These are phyloP conservation scores for Periparus ater DNA, from an alignment of 2,797 vertebrate species.

Conservation along the genomic window DNA sequence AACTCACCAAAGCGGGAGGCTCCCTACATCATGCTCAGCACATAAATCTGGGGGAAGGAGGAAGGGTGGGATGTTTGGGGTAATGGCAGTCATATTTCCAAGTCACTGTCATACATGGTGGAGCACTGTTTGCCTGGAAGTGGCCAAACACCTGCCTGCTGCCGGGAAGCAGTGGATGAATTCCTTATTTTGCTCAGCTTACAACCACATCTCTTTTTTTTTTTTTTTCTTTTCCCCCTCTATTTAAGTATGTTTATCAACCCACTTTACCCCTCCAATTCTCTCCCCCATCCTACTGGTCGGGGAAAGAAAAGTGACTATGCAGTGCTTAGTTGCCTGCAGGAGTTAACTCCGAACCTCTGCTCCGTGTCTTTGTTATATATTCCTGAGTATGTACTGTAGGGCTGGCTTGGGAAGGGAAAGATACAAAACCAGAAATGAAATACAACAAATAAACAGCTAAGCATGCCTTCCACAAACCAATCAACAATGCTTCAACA, in stretches of 20 bases:
- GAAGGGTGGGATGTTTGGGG: background rate
- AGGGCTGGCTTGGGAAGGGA: background rate
- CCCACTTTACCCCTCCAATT: background rate
- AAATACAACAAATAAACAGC: background rate
- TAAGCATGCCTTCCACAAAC: background rate
- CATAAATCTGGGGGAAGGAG: background rate
- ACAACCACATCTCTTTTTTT: rapidly evolving
- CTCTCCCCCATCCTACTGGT: rapidly evolving
- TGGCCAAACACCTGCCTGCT: background rate
- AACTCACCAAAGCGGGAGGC: rapidly evolving
- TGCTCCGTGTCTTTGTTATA: background rate
- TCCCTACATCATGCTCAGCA: background rate
- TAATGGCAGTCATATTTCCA: background rate
- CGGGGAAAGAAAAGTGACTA: background rate
- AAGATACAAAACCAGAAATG: rapidly evolving
- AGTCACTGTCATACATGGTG: background rate
- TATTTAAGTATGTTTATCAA: background rate
- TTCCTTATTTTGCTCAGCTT: background rate
- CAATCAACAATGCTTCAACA: background rate
- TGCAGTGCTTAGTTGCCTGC: background rate
- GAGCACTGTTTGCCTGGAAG: background rate
- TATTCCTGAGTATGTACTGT: background rate
- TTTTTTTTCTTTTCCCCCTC: rapidly evolving
- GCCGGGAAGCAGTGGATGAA: background rate
- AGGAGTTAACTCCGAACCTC: background rate